Evolutionary conservation across 2,888 invertebrate species (phyloP).

Genomic region (Agriopis marginaria): DNA sequence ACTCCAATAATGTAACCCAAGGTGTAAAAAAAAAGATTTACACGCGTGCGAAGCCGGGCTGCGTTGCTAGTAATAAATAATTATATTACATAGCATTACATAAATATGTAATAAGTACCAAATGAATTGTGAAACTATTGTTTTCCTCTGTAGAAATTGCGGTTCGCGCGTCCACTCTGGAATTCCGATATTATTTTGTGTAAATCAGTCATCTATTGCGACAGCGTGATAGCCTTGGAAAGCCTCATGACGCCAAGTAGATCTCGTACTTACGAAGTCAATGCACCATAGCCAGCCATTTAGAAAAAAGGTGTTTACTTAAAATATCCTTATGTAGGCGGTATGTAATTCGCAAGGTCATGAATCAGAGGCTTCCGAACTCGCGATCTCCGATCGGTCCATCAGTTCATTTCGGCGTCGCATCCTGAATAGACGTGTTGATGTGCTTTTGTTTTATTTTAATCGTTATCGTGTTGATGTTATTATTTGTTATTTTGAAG

Average conservation of each 20-base stretch:
- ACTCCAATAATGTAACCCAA: too few relatives aligned
- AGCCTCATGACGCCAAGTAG: conserved; percentile 31
- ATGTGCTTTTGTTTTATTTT: conserved; percentile 3
- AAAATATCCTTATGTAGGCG: conserved; percentile 71
- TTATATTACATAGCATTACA: too few relatives aligned
- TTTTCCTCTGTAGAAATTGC: neutral
- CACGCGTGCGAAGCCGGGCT: too few relatives aligned
- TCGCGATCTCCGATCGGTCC: neutral
- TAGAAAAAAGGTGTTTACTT: conserved; percentile 55
- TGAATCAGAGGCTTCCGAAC: conserved; percentile 24
- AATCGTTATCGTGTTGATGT: conserved; percentile 15
- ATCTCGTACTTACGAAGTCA: conserved; percentile 31
- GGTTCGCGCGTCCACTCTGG: neutral
- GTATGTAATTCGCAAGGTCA: conserved; percentile 72
- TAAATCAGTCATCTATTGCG: conserved; percentile 15
- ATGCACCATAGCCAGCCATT: conserved; percentile 21
- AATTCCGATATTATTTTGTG: conserved; percentile 5
- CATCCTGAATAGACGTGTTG: neutral
- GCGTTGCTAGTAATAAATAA: too few relatives aligned
- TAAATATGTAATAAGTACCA: neutral
- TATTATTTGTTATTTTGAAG: conserved; percentile 2
- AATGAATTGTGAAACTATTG: conserved; percentile 5
- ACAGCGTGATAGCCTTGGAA: conserved; percentile 10
- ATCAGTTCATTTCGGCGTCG: conserved; percentile 9
- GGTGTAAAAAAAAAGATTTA: too few relatives aligned